Percentiles rank a stretch among this genome's conserved stretches.
phyloP scores from a whole-genome alignment of 2,113 vertebrate genomes.

The Recurvirostra avosetta region DNA sequence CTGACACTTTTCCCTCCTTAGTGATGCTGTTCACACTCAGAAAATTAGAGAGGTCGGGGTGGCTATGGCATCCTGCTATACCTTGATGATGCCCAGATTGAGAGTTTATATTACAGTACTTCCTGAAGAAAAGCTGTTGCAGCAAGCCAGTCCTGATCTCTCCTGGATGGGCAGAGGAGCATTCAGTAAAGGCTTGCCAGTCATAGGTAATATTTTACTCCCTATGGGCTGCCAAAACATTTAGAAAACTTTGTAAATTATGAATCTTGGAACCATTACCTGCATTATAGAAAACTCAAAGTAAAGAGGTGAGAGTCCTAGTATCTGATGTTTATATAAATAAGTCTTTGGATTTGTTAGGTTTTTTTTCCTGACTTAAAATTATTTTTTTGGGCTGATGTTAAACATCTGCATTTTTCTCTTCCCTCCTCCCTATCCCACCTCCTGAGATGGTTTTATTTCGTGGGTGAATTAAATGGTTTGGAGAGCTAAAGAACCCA shows the following conservation, averaged over 20 bases:
- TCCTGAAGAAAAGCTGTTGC: neutral
- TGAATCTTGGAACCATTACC: neutral
- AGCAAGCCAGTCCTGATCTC: neutral
- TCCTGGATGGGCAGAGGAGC: neutral
- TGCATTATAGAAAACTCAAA: neutral
- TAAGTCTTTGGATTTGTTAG: neutral
- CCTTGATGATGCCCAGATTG: neutral
- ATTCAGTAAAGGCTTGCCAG: neutral
- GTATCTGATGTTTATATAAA: neutral
- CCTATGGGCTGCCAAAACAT: neutral
- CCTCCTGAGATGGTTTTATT: neutral
- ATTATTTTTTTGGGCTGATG: neutral
- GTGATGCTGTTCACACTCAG: neutral
- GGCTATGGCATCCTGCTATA: neutral
- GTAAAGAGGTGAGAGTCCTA: neutral
- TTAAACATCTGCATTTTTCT: neutral
- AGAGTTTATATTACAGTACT: neutral
- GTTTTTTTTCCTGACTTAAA: neutral
- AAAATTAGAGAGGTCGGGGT: neutral
- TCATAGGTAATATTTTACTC: neutral
- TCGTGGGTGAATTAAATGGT: neutral
- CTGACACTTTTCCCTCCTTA: neutral
- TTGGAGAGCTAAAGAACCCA: neutral
- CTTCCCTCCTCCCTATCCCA: neutral
- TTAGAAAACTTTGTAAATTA: neutral